Percentiles rank a stretch among this genome's conserved stretches.
phyloP scores from a whole-genome alignment of 2,797 vertebrate species.

The Dromococcyx pavoninus region DNA sequence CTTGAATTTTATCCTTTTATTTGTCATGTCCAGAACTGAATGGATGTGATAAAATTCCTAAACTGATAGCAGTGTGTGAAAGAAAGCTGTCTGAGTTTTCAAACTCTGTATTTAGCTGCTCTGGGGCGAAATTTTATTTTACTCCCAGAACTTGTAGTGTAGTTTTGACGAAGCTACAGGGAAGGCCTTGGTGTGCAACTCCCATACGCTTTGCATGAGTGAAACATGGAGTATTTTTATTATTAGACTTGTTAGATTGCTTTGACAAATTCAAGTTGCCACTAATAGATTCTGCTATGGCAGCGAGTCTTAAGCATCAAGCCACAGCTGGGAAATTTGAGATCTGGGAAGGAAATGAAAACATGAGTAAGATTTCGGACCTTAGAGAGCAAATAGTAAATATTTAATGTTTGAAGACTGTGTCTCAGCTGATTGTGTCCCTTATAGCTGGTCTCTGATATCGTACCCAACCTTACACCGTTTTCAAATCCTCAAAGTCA shows the following conservation, averaged over 20 bases:
- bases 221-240: background rate
- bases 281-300: background rate
- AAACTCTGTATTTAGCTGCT: background rate
- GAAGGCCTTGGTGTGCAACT: background rate
- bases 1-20: background rate
- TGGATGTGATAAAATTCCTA: accelerated
- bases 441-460: background rate
- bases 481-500: background rate
- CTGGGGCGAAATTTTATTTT: background rate
- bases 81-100: background rate
- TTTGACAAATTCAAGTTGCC: background rate
- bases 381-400: background rate
- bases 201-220: background rate
- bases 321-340: background rate
- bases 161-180: background rate
- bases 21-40: background rate
- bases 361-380: background rate
- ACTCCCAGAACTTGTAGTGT: background rate
- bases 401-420: background rate
- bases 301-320: accelerated
- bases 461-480: background rate
- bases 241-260: background rate
- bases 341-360: background rate
- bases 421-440: background rate
- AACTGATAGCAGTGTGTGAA: background rate